Evolutionary conservation across 2,113 vertebrate genomes (phyloP), one percentile per base, ranked within the genome.

Genomic region (Zosterops borbonicus): DNA sequence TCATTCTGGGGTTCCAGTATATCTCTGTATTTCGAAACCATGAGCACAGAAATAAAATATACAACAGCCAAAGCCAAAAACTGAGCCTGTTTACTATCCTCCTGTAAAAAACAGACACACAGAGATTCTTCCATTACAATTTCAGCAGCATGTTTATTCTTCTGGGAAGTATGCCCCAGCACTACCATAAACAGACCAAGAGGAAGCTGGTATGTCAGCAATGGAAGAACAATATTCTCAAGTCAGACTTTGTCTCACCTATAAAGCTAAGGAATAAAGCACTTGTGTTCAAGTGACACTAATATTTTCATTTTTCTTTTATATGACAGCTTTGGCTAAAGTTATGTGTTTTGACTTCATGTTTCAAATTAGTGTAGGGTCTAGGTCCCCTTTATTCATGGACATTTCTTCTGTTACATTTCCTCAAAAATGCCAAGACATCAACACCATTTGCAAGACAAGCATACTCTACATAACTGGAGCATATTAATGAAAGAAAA

Each of bases 1-100:
- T 99, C 99, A 94, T 99, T 99, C 85, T 99, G 99, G 16, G 99
- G 99, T 97, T 99, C 99, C 97, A 99, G 95, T 94, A 99, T 99
- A 97, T 99, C 99, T 96, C 99, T 98, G 96, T 99, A 99, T 96
- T 99, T 99, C 1, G 99, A 99, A 93, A 99, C 99, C 99, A 99
- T 99, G 89, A 99, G 99, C 83, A 99, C 99, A 44, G 99, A 99
- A 96, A 99, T 98, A 96, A 99, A 99, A 97, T 99, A 99, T 1
- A 99, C 99, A 67, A 99, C 99, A 55, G 99, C 99, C 95, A 99
- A 98, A 56, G 99, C 99, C 98, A 99, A 97, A 97, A 99, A 99
- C 46, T 99, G 99, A 89, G 99, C 99, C 98, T 99, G 99, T 93
- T 99, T 99, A 98, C 99, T 99, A 96, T 99, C 99, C 98, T 99